Percentiles rank a stretch among this genome's conserved stretches.
phyloP scores from a whole-genome alignment of 2,888 invertebrate genomes.

The Temnothorax rugatulus region DNA sequence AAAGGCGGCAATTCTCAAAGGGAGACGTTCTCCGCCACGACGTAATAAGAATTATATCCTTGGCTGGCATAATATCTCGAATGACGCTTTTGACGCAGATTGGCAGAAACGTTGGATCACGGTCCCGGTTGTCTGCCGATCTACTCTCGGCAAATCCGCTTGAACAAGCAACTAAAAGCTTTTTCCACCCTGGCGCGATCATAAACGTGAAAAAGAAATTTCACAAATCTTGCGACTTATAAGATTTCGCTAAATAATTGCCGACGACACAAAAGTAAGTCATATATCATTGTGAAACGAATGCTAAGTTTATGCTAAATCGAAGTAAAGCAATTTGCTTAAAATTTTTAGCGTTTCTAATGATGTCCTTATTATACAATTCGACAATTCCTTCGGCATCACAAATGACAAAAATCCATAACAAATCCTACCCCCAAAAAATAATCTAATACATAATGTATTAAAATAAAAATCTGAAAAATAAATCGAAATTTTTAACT shows the following conservation, averaged over 20 bases:
- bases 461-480: neutral
- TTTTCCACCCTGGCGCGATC: neutral
- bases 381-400: neutral
- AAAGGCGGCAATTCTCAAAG: conserved; percentile 74
- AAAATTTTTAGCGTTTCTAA: neutral
- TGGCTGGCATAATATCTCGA: conserved; percentile 68
- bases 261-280: neutral
- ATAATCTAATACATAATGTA: neutral
- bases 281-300: neutral
- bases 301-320: neutral
- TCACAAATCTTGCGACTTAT: neutral
- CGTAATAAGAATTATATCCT: conserved; percentile 77
- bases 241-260: neutral
- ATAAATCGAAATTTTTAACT: neutral
- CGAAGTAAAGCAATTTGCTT: neutral
- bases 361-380: neutral
- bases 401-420: neutral
- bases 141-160: conserved; percentile 21
- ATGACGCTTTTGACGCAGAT: conserved; percentile 61
- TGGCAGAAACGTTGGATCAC: conserved; percentile 65
- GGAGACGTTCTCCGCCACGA: conserved; percentile 64
- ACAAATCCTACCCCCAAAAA: neutral
- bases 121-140: conserved; percentile 21
- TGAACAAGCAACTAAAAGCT: conserved; percentile 15
- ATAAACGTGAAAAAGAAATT: neutral